These are phyloP conservation scores for Enoplosus armatus DNA, from an alignment of 2,797 vertebrate species.

Conservation along the genomic window DNA sequence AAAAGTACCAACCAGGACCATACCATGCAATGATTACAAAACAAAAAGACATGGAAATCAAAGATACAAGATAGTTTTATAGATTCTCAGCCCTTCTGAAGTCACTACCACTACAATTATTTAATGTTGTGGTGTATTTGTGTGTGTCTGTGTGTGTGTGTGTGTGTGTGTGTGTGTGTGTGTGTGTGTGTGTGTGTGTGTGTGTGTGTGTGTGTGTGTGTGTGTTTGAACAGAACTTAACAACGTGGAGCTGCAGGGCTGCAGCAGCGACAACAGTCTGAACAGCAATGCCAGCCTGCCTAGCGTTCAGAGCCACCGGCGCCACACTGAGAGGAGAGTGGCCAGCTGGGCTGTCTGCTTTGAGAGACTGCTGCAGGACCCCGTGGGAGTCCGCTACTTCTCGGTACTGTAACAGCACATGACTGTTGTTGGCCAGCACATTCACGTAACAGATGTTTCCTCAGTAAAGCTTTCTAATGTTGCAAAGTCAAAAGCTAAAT, in stretches of 20 bases:
- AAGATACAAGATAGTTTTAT: too few species aligned
- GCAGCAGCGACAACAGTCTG: slow-evolving; percentile 95
- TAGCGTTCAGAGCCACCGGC: slow-evolving; percentile 95
- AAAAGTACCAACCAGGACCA: too few species aligned
- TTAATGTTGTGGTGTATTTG: slow-evolving; percentile 15
- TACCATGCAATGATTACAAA: too few species aligned
- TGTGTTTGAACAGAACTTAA: slow-evolving; percentile 89
- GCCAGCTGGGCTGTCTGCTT: slow-evolving; percentile 99
- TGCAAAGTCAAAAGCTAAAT: background rate
- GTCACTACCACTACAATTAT: background rate
- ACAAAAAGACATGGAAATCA: too few species aligned
- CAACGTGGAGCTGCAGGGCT: slow-evolving; percentile 93
- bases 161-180: slow-evolving; percentile 33
- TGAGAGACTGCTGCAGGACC: slow-evolving; percentile 96
- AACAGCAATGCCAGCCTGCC: slow-evolving; percentile 99
- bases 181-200: slow-evolving; percentile 11
- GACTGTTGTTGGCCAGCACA: background rate
- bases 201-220: slow-evolving; percentile 34
- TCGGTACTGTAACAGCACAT: slow-evolving; percentile 85
- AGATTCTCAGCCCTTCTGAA: background rate
- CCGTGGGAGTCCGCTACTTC: slow-evolving; percentile 94
- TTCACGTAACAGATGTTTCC: slow-evolving; percentile 2
- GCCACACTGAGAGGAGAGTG: slow-evolving; percentile 92
- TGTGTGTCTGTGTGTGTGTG: too few species aligned
- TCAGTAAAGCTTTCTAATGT: background rate